Conservation (phyloP, 2,797 vertebrate genomes). For the Phaenicophaeus curvirostris region DNA sequence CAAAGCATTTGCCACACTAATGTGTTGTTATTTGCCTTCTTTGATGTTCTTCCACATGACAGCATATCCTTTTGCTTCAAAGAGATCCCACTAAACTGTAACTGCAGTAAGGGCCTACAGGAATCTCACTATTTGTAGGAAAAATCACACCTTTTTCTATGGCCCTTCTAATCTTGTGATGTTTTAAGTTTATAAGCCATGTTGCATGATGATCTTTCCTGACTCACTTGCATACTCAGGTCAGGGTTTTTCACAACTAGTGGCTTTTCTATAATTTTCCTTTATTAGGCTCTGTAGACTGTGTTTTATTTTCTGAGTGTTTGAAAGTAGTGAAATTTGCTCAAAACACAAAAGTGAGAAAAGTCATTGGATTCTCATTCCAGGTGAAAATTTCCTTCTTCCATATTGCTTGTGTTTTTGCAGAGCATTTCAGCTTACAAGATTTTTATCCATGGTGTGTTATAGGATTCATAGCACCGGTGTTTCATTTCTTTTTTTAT, state of each 20-base stretch:
- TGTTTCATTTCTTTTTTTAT: background rate
- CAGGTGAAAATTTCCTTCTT: background rate
- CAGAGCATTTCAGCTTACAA: background rate
- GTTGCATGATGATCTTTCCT: background rate
- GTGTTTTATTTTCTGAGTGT: background rate
- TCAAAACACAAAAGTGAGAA: background rate
- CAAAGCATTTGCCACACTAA: background rate
- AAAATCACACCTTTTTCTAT: background rate
- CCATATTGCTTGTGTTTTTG: background rate
- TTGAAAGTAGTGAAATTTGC: background rate
- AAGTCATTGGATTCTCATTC: background rate
- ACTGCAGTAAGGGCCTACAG: background rate
- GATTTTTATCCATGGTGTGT: background rate
- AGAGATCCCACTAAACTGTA: background rate
- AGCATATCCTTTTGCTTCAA: constrained; percentile 21
- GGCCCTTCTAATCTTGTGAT: background rate
- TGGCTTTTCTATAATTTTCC: background rate
- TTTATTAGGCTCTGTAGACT: background rate
- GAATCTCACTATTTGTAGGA: background rate
- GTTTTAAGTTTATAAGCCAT: background rate
- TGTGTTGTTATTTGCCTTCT: background rate
- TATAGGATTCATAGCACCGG: background rate
- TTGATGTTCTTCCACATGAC: background rate
- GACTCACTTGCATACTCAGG: background rate
- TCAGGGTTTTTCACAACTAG: background rate